Evolutionary conservation across 2,888 invertebrate genomes (phyloP), one percentile per base, ranked within the genome.

Genomic region (Dolichopus griseipennis): DNA sequence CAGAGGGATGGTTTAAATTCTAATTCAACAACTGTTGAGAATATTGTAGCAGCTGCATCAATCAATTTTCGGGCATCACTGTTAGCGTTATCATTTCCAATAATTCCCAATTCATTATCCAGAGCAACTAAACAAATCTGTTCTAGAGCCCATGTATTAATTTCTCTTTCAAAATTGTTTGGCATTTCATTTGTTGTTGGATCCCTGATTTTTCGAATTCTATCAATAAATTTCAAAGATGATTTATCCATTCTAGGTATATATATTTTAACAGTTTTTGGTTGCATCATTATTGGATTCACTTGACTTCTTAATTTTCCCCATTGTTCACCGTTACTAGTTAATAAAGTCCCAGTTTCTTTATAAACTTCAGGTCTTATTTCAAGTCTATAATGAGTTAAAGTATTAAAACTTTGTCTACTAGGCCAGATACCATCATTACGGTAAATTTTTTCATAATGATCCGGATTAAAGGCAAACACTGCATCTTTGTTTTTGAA

Each of bases 281-380:
- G 86, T 73, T 86, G 84, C 78, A 90, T 79, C 77, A 90, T 81
- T 34, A 86, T 83, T 68, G 86, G 87, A 75, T 89, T 88, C 0
- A 88, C 87, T 71, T 85, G 86, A 1, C 85, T 84, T n/a, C 89
- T 83, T 68, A 88, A 83, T 64, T 85, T 82, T 33, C 86, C 84
- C 89, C 90, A 90, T 72, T 85, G 78, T 21, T 84, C 88, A 0
- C 72, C 76, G 65, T 75, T 73, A 1, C 70, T 73, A 6, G 75
- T 66, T n/a, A 77, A 21, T 0, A 78, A 52, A 20, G 77, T 77
- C n/a, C 73, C 72, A 15, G 71, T 66, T 6, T 74, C 75, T 9
- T 75, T 72, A 66, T 73, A 78, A n/a, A 67, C 12, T 37, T 70
- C 70, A 4, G 61, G 66, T 15, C 66, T 43, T 10, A 67, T 1